Percentiles rank a stretch among this genome's conserved stretches.
These are phyloP conservation scores for Spheniscus humboldti DNA, from an alignment of 2,797 vertebrate species.

Conservation along the genomic window DNA sequence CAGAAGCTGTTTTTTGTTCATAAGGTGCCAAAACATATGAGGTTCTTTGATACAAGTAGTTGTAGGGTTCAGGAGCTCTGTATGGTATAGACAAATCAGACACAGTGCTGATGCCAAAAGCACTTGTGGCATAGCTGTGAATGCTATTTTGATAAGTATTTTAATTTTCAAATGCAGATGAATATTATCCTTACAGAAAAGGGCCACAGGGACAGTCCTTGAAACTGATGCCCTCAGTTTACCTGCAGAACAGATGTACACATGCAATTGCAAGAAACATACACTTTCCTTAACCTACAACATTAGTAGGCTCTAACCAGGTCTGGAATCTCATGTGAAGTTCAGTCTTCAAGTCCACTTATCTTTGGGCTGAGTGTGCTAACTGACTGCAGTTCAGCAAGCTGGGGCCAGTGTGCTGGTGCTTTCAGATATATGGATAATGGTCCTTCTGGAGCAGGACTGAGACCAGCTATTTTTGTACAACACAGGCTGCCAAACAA, in stretches of 20 bases:
- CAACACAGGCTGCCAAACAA: background rate
- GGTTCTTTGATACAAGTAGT: background rate
- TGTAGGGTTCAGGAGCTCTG: background rate
- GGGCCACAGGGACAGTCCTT: background rate
- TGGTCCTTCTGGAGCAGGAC: background rate
- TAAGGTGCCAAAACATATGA: background rate
- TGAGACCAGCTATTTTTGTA: background rate
- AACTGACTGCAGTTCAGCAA: background rate
- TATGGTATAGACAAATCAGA: background rate
- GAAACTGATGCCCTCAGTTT: background rate
- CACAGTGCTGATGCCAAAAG: background rate
- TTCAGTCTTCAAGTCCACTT: background rate
- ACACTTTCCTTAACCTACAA: background rate
- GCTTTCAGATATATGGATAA: background rate
- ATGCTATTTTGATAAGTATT: background rate
- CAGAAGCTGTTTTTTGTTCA: background rate
- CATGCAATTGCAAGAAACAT: background rate
- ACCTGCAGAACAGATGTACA: background rate
- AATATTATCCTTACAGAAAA: background rate
- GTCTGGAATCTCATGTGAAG: background rate
- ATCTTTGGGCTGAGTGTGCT: background rate
- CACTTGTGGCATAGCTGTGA: background rate
- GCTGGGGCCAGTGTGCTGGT: background rate
- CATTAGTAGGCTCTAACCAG: background rate
- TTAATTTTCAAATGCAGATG: background rate